Evolutionary conservation across 2,888 invertebrate genomes (phyloP).

Genomic region (Isoperla grammatica): DNA sequence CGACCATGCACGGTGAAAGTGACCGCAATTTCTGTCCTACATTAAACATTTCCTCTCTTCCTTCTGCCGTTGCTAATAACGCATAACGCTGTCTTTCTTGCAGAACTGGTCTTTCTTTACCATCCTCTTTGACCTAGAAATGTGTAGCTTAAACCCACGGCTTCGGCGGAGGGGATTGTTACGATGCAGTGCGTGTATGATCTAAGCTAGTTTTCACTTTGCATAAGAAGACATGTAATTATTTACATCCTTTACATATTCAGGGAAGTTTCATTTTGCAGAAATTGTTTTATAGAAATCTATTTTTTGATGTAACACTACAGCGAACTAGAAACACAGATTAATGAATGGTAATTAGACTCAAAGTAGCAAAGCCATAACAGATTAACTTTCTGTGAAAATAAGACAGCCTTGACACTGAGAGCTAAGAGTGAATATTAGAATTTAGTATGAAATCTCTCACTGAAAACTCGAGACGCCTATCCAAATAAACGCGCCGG

Average conservation of each 20-base stretch:
- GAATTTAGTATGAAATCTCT: no score
- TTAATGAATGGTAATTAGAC: no score
- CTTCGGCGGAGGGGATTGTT: background rate
- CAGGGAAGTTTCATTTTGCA: no score
- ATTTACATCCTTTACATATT: background rate
- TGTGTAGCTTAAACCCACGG: background rate
- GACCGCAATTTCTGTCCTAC: constrained; percentile 22
- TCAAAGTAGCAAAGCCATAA: no score
- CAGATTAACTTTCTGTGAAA: no score
- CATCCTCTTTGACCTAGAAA: constrained; percentile 7
- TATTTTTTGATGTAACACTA: no score
- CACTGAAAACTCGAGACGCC: no score
- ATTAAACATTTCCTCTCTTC: constrained; percentile 7
- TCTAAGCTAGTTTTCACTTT: constrained; percentile 14
- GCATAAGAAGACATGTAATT: constrained; percentile 16
- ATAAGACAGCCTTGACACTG: no score
- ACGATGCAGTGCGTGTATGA: background rate
- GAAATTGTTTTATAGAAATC: no score
- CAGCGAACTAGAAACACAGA: no score
- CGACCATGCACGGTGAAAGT: constrained; percentile 20
- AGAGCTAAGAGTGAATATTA: no score
- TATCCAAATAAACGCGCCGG: no score
- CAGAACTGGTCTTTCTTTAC: background rate
- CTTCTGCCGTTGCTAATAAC: background rate
- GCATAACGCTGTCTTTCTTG: constrained; percentile 2